Evolutionary conservation across 2,797 vertebrate genomes (phyloP).

Genomic region (Numenius phaeopus): DNA sequence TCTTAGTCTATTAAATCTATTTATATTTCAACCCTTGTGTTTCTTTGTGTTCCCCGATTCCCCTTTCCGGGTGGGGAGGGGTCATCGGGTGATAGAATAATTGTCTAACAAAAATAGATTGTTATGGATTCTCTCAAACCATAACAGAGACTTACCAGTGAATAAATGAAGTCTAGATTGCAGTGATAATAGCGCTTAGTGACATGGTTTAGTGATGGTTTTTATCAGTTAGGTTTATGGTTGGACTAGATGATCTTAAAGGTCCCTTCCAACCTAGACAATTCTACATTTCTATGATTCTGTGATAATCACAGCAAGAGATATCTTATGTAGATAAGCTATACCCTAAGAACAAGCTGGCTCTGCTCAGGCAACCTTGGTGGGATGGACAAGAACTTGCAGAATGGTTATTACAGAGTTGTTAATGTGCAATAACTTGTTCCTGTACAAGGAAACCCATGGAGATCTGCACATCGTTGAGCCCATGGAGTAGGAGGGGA

Average conservation of each 20-base stretch:
- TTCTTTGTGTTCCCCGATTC: too few relatives aligned
- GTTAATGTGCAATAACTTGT: background rate
- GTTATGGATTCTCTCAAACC: too few relatives aligned
- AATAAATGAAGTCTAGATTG: background rate
- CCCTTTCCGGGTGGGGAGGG: too few relatives aligned
- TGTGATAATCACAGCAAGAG: background rate
- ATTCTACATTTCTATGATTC: too few relatives aligned
- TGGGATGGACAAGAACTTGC: background rate
- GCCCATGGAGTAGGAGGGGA: background rate
- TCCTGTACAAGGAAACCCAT: background rate
- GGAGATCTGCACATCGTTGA: background rate
- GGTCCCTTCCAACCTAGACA: too few relatives aligned
- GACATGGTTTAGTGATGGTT: too few relatives aligned
- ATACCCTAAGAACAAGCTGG: background rate
- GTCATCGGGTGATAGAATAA: too few relatives aligned
- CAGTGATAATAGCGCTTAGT: background rate
- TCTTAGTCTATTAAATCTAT: too few relatives aligned
- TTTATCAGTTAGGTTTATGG: too few relatives aligned
- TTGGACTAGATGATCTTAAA: too few relatives aligned
- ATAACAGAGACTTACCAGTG: background rate
- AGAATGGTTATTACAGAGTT: background rate
- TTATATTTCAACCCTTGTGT: too few relatives aligned
- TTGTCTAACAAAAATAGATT: too few relatives aligned
- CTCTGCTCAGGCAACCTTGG: background rate
- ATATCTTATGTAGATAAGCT: background rate